Evolutionary conservation across 2,888 invertebrate species (phyloP), one percentile per base, ranked within the genome.

Genomic region (Nomada ruficornis): DNA sequence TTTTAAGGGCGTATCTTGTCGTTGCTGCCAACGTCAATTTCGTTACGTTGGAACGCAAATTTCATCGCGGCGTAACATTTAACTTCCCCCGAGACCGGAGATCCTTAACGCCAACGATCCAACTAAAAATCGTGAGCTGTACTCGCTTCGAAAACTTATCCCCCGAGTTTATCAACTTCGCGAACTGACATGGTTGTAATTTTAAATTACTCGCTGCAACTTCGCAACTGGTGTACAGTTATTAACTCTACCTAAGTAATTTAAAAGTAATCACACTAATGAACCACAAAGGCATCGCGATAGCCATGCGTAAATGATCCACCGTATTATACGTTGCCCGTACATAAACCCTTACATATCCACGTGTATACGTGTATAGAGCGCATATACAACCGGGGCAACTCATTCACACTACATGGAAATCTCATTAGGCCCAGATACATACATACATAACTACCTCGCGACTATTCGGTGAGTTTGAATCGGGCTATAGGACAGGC

Each of bases 381-480:
- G 65, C 80, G 77, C 73, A 62, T 77, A 86, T 77, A 82, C 86
- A 84, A 83, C 82, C 86, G 82, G 73, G 81, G 83, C 83, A 87
- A 89, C 89, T 90, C 90, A 87, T 83, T 82, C 87, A 76, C 85
- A 79, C 83, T 90, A 90, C 90, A 90, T 84, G 90, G 86, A 88
- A 90, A 90, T 87, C 88, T 90, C 90, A 90, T 90, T 90, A 90
- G 89, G 86, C 86, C 80, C 82, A 80, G 83, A 57, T 47, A 47
- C 47, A 88, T 85, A 87, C 85, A 88, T 85, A 84, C 81, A 86
- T 83, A 79, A 65, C 80, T 80, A 80, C 81, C 73, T 73, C 79
- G 80, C 78, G 84, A 84, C 80, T 88, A 89, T 89, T 82, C 85
- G 86, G 71, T 83, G 85, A 89, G 89, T 89, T 86, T 79, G 84